These are phyloP conservation scores for Clarias pachynema DNA, from an alignment of 2,797 vertebrate species.

Conservation along the genomic window DNA sequence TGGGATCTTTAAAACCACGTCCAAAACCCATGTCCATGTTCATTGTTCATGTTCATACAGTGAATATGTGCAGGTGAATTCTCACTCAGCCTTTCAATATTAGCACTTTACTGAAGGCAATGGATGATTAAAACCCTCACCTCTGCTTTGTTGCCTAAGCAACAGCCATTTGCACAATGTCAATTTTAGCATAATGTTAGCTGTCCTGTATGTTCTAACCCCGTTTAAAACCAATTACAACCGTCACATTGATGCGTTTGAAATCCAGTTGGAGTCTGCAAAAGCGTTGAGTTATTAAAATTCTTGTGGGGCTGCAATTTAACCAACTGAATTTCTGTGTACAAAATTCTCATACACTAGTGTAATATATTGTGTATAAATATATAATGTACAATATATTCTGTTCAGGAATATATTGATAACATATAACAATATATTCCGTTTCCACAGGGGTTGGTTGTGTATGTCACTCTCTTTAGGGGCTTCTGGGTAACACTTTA, in stretches of 20 bases:
- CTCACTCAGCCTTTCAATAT: constrained; percentile 49
- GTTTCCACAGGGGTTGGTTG: background rate
- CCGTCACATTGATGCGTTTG: constrained; percentile 18
- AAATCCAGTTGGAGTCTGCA: constrained; percentile 21
- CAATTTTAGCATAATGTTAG: constrained; percentile 57
- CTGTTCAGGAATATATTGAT: constrained; percentile 4
- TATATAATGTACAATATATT: background rate
- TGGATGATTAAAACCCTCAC: constrained; percentile 57
- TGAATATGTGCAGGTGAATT: constrained; percentile 34
- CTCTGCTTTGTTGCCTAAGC: constrained; percentile 59
- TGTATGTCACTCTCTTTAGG: background rate
- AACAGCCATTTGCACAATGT: constrained; percentile 52
- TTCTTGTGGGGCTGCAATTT: constrained; percentile 9
- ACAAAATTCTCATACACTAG: background rate
- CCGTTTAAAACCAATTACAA: constrained; percentile 28
- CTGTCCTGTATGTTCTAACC: constrained; percentile 55
- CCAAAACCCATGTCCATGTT: constrained; percentile 51
- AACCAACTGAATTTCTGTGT: constrained; percentile 13
- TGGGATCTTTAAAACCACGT: constrained; percentile 48
- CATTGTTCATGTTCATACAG: constrained; percentile 19
- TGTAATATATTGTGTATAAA: constrained; percentile 14
- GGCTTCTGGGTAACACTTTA: constrained; percentile 8
- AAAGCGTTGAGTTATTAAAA: constrained; percentile 5
- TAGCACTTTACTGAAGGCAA: constrained; percentile 60
- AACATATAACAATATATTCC: background rate